phyloP scores from a whole-genome alignment of 2,888 invertebrate species.

The Brachynemurus nebulosus region DNA sequence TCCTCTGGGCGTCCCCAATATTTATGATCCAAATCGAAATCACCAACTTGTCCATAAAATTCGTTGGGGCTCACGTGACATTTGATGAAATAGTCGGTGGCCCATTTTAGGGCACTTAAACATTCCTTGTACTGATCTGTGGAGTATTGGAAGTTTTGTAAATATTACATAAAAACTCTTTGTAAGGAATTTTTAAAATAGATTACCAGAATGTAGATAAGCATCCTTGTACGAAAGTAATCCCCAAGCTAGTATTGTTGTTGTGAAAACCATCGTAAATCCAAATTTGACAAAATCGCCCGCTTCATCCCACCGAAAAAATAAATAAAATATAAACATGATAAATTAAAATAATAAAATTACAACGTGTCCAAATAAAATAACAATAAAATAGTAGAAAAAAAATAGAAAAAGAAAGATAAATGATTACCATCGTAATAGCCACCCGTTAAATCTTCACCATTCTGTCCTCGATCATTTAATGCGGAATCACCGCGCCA shows the following conservation, averaged over 20 bases:
- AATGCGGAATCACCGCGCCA: constrained; percentile 41
- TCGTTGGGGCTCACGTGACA: constrained; percentile 36
- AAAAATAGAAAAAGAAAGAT: too few relatives aligned
- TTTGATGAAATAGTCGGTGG: constrained; percentile 44
- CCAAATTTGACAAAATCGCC: constrained; percentile 43
- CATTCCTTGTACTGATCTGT: constrained; percentile 32
- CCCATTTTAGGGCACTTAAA: constrained; percentile 38
- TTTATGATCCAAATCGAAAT: constrained; percentile 39
- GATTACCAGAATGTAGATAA: constrained; percentile 32
- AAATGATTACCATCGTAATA: constrained; percentile 40
- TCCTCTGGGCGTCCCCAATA: constrained; percentile 51
- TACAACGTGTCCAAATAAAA: too few relatives aligned
- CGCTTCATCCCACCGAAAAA: too few relatives aligned
- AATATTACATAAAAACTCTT: too few relatives aligned
- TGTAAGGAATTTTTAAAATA: background rate
- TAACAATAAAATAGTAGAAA: too few relatives aligned
- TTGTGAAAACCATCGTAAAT: constrained; percentile 40
- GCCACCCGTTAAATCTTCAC: constrained; percentile 40
- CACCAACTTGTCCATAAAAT: constrained; percentile 42
- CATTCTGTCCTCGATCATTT: constrained; percentile 33
- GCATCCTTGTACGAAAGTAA: constrained; percentile 35
- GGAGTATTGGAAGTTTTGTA: background rate
- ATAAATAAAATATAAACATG: too few relatives aligned
- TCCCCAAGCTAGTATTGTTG: constrained; percentile 40
- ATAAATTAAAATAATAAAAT: too few relatives aligned